Base-by-base conservation (phyloP, 2,888 invertebrate genomes). In the Tiliacea citrago region DNA sequence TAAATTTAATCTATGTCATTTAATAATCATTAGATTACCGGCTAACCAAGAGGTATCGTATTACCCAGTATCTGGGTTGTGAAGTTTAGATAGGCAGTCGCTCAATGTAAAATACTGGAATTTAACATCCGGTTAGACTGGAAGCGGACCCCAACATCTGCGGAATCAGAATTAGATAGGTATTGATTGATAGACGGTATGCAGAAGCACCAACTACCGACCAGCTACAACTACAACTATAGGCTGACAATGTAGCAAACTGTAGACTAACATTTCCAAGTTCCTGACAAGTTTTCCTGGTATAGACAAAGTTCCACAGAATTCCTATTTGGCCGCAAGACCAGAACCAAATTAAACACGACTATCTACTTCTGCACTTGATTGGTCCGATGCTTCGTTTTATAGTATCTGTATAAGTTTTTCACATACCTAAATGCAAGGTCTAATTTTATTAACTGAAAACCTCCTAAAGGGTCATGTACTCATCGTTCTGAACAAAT, bases 251-350 rank as follows among this genome's bases (percentile, higher is more conserved):
- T 73, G 75, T 77, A 82, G 65, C 73, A 58, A 76, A 82, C 73
- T 70, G 67, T 69, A 67, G 74, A 75, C 78, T 63, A 81, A 79
- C 87, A 81, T 75, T 81, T 69, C 76, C 62, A 82, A 87, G 81
- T 86, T 87, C 63, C 73, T 73, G 77, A 68, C 72, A 68, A 85
- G 87, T 85, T 85, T 84, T 74, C 83, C 79, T 83, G 79, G 68
- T 74, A 66, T 61, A 58, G 61, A 71, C 75, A 42, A 77, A 85
- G 75, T 87, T 87, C 68, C 49, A 66, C 76, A 62, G 72, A 69
- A 86, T 83, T 83, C 45, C 78, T 85, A 74, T 77, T 75, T 53
- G 57, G 57, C 69, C 53, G 65, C 66, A 73, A 71, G 74, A 80
- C 74, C 45, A 80, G 83, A 83, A 73, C 70, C 53, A 70, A 77